Conservation (phyloP, 1,140 invertebrate species). For the Vanessa atalanta region DNA sequence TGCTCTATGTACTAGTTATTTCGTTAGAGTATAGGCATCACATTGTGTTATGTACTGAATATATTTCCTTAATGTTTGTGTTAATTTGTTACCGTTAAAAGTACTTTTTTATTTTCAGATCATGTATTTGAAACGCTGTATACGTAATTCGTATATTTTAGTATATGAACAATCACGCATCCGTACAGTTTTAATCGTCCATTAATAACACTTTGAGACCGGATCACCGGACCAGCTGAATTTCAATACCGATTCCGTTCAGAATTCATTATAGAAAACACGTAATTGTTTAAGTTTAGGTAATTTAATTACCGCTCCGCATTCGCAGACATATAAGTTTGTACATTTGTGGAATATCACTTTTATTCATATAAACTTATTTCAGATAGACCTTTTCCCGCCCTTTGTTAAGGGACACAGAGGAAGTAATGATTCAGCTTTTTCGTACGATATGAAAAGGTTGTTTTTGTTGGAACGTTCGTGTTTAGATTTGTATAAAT, state of each 20-base stretch:
- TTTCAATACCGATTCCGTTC: slow-evolving; percentile 1
- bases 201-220: slow-evolving; percentile 18
- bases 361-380: not conserved
- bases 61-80: no score
- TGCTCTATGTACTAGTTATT: no score
- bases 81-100: no score
- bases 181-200: not conserved
- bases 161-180: not conserved
- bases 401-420: not conserved
- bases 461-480: not conserved
- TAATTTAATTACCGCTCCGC: not conserved
- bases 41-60: no score
- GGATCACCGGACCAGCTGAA: slow-evolving; percentile 6
- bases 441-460: not conserved
- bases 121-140: no score
- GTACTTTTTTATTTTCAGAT: no score
- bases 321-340: not conserved
- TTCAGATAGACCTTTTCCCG: not conserved
- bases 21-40: no score
- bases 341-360: not conserved
- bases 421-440: slow-evolving; percentile 2
- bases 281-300: slow-evolving; percentile 9
- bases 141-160: not conserved
- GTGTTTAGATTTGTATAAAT: not conserved
- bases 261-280: slow-evolving; percentile 4